phyloP scores from a whole-genome alignment of 1,140 invertebrate species.

The Drosophila rufa region DNA sequence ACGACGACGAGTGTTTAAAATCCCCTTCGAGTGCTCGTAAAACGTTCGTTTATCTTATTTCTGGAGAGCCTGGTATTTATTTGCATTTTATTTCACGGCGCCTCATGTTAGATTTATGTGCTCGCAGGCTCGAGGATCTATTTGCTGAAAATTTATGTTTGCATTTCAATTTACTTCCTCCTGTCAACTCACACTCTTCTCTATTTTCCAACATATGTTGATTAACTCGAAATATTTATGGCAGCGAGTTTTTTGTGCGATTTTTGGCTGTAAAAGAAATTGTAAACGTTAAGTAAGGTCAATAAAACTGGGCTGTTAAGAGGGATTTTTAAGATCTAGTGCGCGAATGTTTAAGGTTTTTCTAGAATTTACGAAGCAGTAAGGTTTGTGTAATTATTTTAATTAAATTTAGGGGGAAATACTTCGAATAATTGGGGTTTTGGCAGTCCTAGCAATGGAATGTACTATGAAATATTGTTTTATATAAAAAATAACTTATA shows the following conservation, averaged over 20 bases:
- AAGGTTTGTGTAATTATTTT: not conserved
- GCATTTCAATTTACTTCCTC: constrained; percentile 64
- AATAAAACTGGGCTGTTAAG: not conserved
- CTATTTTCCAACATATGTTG: constrained; percentile 47
- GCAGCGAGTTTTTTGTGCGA: constrained; percentile 6
- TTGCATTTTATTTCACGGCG: constrained; percentile 42
- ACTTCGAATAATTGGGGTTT: no score
- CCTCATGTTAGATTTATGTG: constrained; percentile 64
- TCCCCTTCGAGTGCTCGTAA: constrained; percentile 70
- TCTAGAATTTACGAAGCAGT: not conserved
- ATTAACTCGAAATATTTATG: constrained; percentile 62
- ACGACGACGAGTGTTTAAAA: constrained; percentile 62
- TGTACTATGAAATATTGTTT: not conserved
- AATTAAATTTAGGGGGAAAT: not conserved
- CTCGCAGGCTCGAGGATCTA: constrained; percentile 26
- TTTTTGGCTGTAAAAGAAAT: constrained; percentile 21
- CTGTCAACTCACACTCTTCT: not conserved
- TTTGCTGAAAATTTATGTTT: constrained; percentile 44
- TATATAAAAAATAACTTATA: not conserved
- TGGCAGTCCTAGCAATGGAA: not conserved
- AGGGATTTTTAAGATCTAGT: not conserved
- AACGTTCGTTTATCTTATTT: constrained; percentile 66
- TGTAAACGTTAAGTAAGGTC: not conserved
- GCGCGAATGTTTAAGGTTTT: not conserved
- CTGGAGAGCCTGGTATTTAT: constrained; percentile 35